Base-by-base conservation (phyloP, 2,797 vertebrate species). In the Siniperca obscura region DNA sequence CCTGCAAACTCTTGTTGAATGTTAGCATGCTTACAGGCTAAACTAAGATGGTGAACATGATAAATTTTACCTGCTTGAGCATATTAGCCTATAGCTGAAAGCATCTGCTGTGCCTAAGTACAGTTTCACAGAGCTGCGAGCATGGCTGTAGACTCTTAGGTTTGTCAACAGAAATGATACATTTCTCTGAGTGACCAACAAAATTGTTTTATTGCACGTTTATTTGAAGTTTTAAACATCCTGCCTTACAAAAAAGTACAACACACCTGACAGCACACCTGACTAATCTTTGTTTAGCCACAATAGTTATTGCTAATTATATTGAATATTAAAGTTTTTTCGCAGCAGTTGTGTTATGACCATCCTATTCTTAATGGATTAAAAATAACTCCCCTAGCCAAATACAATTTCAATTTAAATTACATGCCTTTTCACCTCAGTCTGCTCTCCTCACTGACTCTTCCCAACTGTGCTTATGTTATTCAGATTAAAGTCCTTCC, bases 401-500 rank as follows among this genome's bases (percentile, higher is more conserved):
- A 76, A 70, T 60, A 61, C 55, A 44, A 66, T 86, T 78, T 69
- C 13, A 70, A 61, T 86, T 86, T 59, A 50, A 74, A 55, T 71
- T 27, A 25, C 50, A 57, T 50, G 40, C 55, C 69, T 65, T 80
- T 71, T 65, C 27, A 44, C 65, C 67, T 67, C 36, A 9, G 48
- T 76, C 68, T 64, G 76, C 59, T 57, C 59, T 80, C 70, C 78
- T 78, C 79, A 30, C 27, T 0, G 34, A 25, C 73, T 78, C 67
- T 30, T 42, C 11, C 52, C 64, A 30, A 17, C 60, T 70, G 30
- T 61, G 71, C 65, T 70, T 36, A 25, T 53, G 44, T 73, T 73
- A 16, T 86, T 79, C 73, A 44, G 14, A 75, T 80, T 80, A 62
- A 69, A 73, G 67, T 72, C 64, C 78, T 68, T 85, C 77, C 73